phyloP scores from a whole-genome alignment of 2,113 vertebrate genomes.

The Helogale parvula region DNA sequence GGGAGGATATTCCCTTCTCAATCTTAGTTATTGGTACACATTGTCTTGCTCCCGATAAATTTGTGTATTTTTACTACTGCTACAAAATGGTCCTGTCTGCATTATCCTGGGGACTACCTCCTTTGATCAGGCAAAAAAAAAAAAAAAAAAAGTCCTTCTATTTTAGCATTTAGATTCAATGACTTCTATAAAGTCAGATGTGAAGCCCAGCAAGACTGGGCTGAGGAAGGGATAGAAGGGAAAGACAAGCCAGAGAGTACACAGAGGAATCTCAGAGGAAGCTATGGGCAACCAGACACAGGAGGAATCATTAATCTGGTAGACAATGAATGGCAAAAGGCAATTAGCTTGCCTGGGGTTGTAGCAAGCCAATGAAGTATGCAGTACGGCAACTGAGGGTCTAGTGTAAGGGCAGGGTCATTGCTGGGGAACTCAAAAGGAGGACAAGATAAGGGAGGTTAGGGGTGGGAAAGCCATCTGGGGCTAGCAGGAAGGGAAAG shows the following conservation, averaged over 20 bases:
- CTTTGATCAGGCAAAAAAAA: neutral
- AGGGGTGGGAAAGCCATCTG: conserved; percentile 34
- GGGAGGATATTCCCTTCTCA: neutral
- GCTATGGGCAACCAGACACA: neutral
- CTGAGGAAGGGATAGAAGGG: neutral
- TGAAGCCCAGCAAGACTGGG: conserved; percentile 37
- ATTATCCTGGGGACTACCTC: neutral
- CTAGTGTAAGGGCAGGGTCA: conserved; percentile 61
- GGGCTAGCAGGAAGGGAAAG: neutral
- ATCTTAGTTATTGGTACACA: conserved; percentile 6
- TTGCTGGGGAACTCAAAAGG: conserved; percentile 43
- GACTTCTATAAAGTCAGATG: conserved; percentile 48
- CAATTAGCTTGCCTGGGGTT: conserved; percentile 71
- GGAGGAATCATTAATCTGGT: conserved; percentile 74
- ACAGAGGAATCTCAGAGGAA: conserved; percentile 65
- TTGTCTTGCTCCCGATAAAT: neutral
- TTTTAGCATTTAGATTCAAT: conserved; percentile 50
- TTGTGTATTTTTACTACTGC: conserved; percentile 32
- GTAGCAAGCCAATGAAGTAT: conserved; percentile 54
- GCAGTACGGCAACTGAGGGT: conserved; percentile 7
- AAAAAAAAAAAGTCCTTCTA: neutral
- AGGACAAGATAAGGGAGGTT: neutral
- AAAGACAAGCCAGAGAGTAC: neutral
- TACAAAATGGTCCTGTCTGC: neutral
- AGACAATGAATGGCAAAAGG: conserved; percentile 75